Conservation (phyloP, 2,797 vertebrate genomes). For the Poeciliopsis gracilis region DNA sequence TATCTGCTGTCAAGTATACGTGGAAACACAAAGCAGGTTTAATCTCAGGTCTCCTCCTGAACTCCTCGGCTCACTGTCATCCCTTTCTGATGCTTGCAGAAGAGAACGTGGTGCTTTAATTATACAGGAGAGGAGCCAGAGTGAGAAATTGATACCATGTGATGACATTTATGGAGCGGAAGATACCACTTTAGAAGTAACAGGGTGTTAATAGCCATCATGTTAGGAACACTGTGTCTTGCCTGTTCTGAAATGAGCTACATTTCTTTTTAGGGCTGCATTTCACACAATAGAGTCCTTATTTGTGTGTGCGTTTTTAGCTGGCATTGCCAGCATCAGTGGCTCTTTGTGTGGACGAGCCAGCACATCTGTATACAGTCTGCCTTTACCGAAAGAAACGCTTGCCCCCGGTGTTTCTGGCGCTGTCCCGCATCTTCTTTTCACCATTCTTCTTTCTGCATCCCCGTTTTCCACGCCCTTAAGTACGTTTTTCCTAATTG, state of each 20-base stretch:
- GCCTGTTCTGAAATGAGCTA: slow-evolving; percentile 25
- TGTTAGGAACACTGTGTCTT: slow-evolving; percentile 38
- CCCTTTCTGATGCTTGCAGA: slow-evolving; percentile 43
- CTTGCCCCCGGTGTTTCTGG: slow-evolving; percentile 77
- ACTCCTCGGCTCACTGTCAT: slow-evolving; percentile 51
- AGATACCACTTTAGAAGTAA: slow-evolving; percentile 53
- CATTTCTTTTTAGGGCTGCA: slow-evolving; percentile 24
- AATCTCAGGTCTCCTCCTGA: slow-evolving; percentile 38
- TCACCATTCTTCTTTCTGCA: slow-evolving; percentile 29
- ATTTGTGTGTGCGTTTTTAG: slow-evolving; percentile 57
- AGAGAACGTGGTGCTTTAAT: slow-evolving; percentile 56
- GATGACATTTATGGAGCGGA: slow-evolving; percentile 64
- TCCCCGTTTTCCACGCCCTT: slow-evolving; percentile 55
- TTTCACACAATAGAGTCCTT: slow-evolving; percentile 66
- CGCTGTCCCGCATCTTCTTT: slow-evolving; percentile 46
- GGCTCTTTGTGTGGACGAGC: slow-evolving; percentile 71
- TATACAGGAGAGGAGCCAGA: slow-evolving; percentile 51
- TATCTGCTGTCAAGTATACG: not conserved
- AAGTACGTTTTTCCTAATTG: slow-evolving; percentile 63
- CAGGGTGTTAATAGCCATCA: slow-evolving; percentile 51
- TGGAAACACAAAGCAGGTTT: slow-evolving; percentile 29
- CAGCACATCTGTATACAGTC: slow-evolving; percentile 75
- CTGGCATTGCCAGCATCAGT: slow-evolving; percentile 72
- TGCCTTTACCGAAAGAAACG: slow-evolving; percentile 50
- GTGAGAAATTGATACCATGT: slow-evolving; percentile 56